A percentile compares a stretch with the other conserved stretches of the same genome.
Conservation (phyloP, 2,113 vertebrate species). For the Laticauda laticaudata region DNA sequence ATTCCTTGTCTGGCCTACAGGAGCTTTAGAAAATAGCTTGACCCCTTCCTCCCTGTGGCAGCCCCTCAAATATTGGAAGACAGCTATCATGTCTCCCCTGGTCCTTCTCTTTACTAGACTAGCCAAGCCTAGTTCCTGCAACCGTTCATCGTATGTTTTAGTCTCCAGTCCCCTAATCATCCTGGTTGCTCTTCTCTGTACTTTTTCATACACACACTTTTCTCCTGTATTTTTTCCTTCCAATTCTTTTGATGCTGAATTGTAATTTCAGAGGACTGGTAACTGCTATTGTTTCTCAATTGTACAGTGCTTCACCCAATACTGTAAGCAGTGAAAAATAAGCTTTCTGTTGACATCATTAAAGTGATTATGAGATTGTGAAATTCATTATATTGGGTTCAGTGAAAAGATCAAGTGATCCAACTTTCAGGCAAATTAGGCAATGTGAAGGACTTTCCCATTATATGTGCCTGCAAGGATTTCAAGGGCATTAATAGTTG, state of each 20-base stretch:
- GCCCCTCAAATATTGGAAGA: no score
- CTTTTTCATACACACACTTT: not conserved
- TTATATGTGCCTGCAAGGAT: not conserved
- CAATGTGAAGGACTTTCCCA: not conserved
- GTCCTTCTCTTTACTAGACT: no score
- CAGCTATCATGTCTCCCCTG: no score
- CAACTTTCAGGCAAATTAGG: not conserved
- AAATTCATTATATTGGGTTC: not conserved
- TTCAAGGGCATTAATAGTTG: not conserved
- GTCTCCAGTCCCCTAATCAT: no score
- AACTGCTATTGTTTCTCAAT: not conserved
- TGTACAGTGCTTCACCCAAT: not conserved
- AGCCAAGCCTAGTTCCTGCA: no score
- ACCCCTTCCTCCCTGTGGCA: no score
- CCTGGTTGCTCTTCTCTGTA: no score
- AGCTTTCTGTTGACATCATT: not conserved
- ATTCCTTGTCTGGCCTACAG: no score
- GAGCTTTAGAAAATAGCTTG: no score
- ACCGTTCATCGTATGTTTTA: no score
- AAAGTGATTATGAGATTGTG: not conserved
- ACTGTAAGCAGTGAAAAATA: not conserved
- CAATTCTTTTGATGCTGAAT: not conserved
- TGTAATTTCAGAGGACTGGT: not conserved
- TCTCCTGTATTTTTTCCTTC: not conserved
- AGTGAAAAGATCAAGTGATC: not conserved